Base-by-base conservation (phyloP, 2,888 invertebrate species). In the Nomada fucata region DNA sequence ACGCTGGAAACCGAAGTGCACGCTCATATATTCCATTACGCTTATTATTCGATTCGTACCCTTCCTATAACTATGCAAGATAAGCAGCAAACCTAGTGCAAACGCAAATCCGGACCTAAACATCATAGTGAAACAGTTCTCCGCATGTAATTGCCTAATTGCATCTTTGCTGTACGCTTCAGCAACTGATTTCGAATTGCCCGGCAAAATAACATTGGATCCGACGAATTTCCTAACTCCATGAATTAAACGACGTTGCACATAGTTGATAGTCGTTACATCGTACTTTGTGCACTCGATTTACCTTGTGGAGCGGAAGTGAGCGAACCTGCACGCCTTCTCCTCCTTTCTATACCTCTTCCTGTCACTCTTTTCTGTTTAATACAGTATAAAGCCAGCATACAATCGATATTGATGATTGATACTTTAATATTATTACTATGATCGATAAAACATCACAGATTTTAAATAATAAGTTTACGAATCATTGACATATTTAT, bases 291-390 rank as follows among this genome's bases (percentile, higher is more conserved):
- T 85, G 83, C 83, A 83, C 79, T 63, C 76, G 83, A 85, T 80
- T 81, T 83, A 78, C 80, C 67, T 47, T 68, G 52, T 68, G 26
- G 69, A 83, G 78, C 85, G 86, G 86, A 86, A 86, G 78, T 78
- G 74, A 74, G 61, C 53, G 57, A 63, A 61, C 67, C 77, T 73
- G 77, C 67, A 73, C 64, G 50, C 23, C 52, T 52, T 79, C 74
- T 78, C 68, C 84, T 74, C 85, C 83, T 60, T 36, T 42, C 42
- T 10, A 57, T 52, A 44, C 15, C 20, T 18, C 18, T 36, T 15
- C 13, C 23, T 42, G 13, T 23, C 13, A 20, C 13, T 2, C 7
- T 13, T 26, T 15, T 11, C 7, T 36, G 18, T 42, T 61, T 42
- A 61, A 61, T n/a, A 10, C 20, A 20, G 3, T 13, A 61, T 15